Base-by-base conservation (phyloP, 2,888 invertebrate species). In the Sinotaia quadrata region DNA sequence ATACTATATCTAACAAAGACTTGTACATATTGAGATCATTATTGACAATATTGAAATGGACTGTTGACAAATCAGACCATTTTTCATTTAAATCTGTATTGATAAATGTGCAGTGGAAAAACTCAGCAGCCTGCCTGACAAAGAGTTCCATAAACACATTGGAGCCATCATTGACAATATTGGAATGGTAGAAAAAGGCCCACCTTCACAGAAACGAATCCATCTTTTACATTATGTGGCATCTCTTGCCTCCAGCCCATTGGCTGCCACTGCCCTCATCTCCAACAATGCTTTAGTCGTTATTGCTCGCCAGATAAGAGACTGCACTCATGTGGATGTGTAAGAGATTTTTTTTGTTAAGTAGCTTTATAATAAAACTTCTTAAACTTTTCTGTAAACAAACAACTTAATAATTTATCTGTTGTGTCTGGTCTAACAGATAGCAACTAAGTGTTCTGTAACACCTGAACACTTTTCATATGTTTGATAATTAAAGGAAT, bases 221-320 rank as follows among this genome's bases (percentile, higher is more conserved):
- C 85, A 88, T 74, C 76, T 87, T 5, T 75, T 87, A 7, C 82
- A 86, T 69, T 88, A 87, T 68, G 67, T 83, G 24, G 82, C 80
- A 4, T 74, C 76, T 33, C 67, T 87, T 21, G 79, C 84, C 29
- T 71, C 75, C 47, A 77, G 78, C 54, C 56, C 73, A 3, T 65
- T 66, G 18, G 78, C 83, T 3, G 79, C 84, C 27, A 80, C 81
- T 12, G 68, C 68, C 8, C 37, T 73, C 47, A 68, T 73, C 10
- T 75, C 78, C 29, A 75, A 75, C 36, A 79, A 80, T 8, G 74
- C 78, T 4, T 70, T 87, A 18, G 67, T 67, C 15, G 65, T 77
- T 10, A 77, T 87, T 47, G 79, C 82, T 31, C 84, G 78, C 76
- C 84, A 82, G 67, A 70, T 85, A 41, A 85, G 85, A 71, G 87